Evolutionary conservation across 1,140 invertebrate species (phyloP).

Genomic region (Agraylea sexmaculata): DNA sequence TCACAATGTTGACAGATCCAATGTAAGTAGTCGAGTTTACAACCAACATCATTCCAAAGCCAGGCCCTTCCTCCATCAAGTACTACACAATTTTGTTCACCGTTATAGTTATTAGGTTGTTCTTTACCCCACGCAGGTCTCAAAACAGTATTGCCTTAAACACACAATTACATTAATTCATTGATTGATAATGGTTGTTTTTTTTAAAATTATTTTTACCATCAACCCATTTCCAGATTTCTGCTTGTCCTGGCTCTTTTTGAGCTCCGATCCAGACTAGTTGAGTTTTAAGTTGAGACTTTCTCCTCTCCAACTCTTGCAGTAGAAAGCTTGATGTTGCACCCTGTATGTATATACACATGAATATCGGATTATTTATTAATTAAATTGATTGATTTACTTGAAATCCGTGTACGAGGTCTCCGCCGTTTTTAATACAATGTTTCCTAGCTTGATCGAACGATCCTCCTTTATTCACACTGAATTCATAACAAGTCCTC

Average conservation of each 20-base stretch:
- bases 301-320: constrained; percentile 69
- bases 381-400: constrained; percentile 25
- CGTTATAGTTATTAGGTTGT: constrained; percentile 91
- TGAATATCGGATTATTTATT: neutral
- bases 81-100: constrained; percentile 87
- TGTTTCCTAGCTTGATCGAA: constrained; percentile 66
- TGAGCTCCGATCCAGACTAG: constrained; percentile 85
- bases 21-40: constrained; percentile 81
- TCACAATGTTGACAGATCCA: constrained; percentile 87
- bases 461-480: constrained; percentile 64
- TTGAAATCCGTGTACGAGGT: constrained; percentile 65
- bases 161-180: constrained; percentile 12
- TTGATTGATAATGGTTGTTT: too few relatives aligned
- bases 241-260: constrained; percentile 70
- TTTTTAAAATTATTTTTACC: constrained; percentile 48
- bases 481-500: constrained; percentile 81
- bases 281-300: constrained; percentile 66
- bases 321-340: constrained; percentile 59
- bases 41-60: constrained; percentile 92
- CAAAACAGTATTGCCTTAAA: constrained; percentile 57
- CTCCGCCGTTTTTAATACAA: constrained; percentile 65
- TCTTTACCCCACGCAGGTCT: constrained; percentile 83
- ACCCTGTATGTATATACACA: constrained; percentile 35
- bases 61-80: constrained; percentile 78
- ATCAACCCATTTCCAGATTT: constrained; percentile 84